These are phyloP conservation scores for Drosophila athabasca DNA, from an alignment of 1,140 invertebrate species.

Conservation along the genomic window DNA sequence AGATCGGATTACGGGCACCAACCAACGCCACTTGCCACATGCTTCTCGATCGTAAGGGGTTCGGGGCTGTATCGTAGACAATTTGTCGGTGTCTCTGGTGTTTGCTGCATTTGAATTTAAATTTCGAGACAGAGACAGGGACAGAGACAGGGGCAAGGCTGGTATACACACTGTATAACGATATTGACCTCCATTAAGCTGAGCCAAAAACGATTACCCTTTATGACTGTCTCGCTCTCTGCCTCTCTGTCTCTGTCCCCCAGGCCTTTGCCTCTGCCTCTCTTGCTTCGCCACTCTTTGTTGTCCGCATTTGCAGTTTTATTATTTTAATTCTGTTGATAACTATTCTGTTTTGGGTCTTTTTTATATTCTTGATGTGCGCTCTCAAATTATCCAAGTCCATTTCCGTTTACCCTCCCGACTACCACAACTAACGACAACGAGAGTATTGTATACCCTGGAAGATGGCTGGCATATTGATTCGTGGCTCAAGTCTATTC, in stretches of 20 bases:
- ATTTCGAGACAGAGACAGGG: constrained; percentile 13
- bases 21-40: background rate
- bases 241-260: too few species aligned
- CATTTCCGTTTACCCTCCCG: constrained; percentile 28
- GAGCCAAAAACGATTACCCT: constrained; percentile 30
- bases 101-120: constrained; percentile 43
- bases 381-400: constrained; percentile 28
- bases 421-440: too few species aligned
- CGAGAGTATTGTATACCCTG: too few species aligned
- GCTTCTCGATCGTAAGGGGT: background rate
- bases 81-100: background rate
- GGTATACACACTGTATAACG: constrained; percentile 21
- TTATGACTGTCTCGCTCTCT: constrained; percentile 9
- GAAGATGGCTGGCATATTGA: too few species aligned
- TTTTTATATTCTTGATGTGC: background rate
- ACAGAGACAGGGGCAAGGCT: constrained; percentile 33
- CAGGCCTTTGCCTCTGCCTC: too few species aligned
- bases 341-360: constrained; percentile 11
- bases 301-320: constrained; percentile 17
- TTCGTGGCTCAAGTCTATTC: too few species aligned
- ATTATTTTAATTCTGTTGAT: constrained; percentile 15
- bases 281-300: too few species aligned
- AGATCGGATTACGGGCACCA: too few species aligned
- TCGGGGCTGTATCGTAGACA: constrained; percentile 18
- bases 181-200: constrained; percentile 40